Evolutionary conservation across 2,797 vertebrate genomes (phyloP).

Genomic region (Myotis myotis): DNA sequence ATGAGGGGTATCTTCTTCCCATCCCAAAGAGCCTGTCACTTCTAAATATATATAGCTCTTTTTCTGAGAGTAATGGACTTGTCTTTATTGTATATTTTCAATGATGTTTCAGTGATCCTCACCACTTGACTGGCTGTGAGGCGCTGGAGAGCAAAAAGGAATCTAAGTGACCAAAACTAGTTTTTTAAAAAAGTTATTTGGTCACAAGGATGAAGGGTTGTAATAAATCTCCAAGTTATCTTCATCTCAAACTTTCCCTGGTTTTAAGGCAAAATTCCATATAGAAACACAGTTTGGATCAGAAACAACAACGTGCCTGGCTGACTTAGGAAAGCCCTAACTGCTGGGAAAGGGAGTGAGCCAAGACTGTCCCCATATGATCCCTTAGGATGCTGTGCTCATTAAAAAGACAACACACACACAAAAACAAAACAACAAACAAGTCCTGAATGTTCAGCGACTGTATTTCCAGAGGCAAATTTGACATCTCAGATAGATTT

Average conservation of each 20-base stretch:
- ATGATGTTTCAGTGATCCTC: neutral
- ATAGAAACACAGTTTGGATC: neutral
- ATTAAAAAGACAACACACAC: neutral
- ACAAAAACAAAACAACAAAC: neutral
- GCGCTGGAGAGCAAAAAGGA: neutral
- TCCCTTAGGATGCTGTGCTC: neutral
- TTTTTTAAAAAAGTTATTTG: neutral
- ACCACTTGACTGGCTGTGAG: neutral
- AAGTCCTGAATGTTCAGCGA: neutral
- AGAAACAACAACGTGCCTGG: neutral
- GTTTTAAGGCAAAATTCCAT: conserved; percentile 27
- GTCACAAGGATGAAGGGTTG: neutral
- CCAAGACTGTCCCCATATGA: neutral
- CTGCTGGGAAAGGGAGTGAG: neutral
- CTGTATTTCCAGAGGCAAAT: neutral
- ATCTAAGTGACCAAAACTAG: neutral
- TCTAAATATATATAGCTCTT: neutral
- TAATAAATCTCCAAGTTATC: neutral
- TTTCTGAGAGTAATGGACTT: neutral
- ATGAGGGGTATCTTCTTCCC: neutral
- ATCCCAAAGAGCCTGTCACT: neutral
- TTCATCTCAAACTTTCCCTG: neutral
- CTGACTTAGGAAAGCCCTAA: neutral
- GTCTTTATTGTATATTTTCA: neutral
- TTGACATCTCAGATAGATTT: neutral